A percentile compares a stretch with the other conserved stretches of the same genome.
Conservation (phyloP, 2,113 vertebrate species). For the Actenoides lindsayi region DNA sequence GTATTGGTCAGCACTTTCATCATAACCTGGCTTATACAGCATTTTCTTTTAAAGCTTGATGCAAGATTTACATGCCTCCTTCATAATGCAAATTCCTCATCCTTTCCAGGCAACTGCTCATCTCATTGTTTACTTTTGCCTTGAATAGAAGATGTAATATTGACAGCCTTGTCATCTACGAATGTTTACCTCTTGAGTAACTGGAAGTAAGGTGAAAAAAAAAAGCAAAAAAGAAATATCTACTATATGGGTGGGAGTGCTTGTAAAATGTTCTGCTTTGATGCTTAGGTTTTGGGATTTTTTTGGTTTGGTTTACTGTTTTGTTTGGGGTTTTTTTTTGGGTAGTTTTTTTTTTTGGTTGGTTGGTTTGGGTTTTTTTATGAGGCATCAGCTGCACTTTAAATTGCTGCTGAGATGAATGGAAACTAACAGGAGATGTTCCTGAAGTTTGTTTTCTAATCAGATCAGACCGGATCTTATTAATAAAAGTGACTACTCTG, state of each 20-base stretch:
- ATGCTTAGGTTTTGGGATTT: background rate
- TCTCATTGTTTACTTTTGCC: background rate
- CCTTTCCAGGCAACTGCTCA: background rate
- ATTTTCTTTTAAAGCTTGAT: background rate
- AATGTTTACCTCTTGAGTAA: background rate
- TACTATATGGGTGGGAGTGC: background rate
- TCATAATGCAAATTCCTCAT: background rate
- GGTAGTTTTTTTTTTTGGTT: background rate
- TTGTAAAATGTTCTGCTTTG: background rate
- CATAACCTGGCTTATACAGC: background rate
- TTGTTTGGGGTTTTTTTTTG: background rate
- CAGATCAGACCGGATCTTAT: conserved; percentile 30
- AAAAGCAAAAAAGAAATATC: background rate
- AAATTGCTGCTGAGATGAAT: conserved; percentile 19
- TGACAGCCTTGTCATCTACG: background rate
- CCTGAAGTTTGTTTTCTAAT: conserved; percentile 43
- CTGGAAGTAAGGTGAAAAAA: background rate
- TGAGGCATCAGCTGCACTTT: background rate
- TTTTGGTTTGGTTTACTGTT: background rate
- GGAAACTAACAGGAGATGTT: background rate
- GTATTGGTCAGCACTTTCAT: background rate
- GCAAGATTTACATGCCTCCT: background rate
- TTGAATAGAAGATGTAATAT: background rate
- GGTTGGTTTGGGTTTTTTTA: background rate
- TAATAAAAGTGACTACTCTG: conserved; percentile 43